A percentile compares a stretch with the other conserved stretches of the same genome.
phyloP scores from a whole-genome alignment of 2,888 invertebrate genomes.

The Papilio gigon region DNA sequence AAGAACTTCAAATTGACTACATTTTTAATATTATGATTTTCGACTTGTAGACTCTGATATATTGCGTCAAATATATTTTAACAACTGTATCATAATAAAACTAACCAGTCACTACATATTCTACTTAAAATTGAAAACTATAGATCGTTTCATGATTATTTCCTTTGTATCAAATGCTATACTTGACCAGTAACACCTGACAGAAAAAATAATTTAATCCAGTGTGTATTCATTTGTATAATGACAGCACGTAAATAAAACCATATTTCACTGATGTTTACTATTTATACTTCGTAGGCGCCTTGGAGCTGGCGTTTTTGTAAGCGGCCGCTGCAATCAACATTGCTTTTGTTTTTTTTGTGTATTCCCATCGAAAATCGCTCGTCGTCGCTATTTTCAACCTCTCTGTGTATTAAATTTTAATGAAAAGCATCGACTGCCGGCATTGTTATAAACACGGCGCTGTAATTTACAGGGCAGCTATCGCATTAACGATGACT shows the following conservation, averaged over 20 bases:
- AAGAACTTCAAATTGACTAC: constrained; percentile 8
- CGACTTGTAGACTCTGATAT: neutral
- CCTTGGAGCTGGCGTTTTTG: neutral
- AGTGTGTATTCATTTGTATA: neutral
- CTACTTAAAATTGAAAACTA: no score
- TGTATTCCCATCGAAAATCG: constrained; percentile 33
- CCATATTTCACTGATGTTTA: constrained; percentile 2
- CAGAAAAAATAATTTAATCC: neutral
- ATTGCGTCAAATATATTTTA: no score
- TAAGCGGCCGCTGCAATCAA: constrained; percentile 24
- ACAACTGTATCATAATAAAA: no score
- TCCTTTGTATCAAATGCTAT: neutral
- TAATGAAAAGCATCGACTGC: constrained; percentile 71
- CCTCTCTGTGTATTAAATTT: constrained; percentile 64
- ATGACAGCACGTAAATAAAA: neutral
- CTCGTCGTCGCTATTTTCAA: constrained; percentile 51
- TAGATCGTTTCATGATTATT: neutral
- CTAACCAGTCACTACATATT: neutral
- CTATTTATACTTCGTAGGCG: constrained; percentile 20
- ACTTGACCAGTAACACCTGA: neutral
- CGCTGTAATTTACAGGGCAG: constrained; percentile 74
- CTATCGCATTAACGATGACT: constrained; percentile 80
- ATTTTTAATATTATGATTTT: neutral
- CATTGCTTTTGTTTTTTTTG: constrained; percentile 13
- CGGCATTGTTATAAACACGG: constrained; percentile 72